Percentiles rank a stretch among this genome's conserved stretches.
phyloP scores from a whole-genome alignment of 2,113 vertebrate genomes.

The Lophura nycthemera region DNA sequence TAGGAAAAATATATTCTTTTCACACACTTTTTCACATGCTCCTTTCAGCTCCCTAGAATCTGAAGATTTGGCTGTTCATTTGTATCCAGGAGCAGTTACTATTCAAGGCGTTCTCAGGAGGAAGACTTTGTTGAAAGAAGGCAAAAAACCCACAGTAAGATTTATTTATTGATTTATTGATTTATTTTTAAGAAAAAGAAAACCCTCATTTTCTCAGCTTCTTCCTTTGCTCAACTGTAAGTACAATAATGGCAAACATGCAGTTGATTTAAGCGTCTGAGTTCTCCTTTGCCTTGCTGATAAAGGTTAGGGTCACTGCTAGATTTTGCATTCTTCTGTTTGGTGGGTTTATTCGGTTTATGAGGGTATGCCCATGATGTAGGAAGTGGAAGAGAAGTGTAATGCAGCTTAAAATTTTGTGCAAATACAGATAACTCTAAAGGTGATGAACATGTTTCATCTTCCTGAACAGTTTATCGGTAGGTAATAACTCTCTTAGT shows the following conservation, averaged over 20 bases:
- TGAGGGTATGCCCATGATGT: background rate
- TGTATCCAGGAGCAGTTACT: conserved; percentile 94
- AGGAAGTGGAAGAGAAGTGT: background rate
- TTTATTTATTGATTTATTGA: background rate
- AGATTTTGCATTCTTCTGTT: background rate
- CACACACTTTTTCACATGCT: conserved; percentile 42
- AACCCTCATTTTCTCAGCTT: background rate
- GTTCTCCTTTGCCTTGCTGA: background rate
- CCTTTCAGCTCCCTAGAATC: conserved; percentile 92
- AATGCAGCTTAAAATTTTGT: background rate
- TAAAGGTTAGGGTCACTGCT: background rate
- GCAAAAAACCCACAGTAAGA: conserved; percentile 97
- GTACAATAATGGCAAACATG: background rate
- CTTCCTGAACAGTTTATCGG: background rate
- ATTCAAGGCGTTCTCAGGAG: conserved; percentile 95
- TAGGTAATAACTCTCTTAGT: background rate
- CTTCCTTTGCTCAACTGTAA: background rate
- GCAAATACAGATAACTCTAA: background rate
- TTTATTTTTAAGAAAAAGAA: background rate
- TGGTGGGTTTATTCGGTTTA: background rate
- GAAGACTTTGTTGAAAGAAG: conserved; percentile 97
- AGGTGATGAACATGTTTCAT: background rate
- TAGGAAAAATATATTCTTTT: background rate
- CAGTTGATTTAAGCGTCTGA: background rate
- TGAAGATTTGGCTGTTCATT: conserved; percentile 94